Conservation (phyloP, 2,113 vertebrate species). For the Hippocampus abdominalis region DNA sequence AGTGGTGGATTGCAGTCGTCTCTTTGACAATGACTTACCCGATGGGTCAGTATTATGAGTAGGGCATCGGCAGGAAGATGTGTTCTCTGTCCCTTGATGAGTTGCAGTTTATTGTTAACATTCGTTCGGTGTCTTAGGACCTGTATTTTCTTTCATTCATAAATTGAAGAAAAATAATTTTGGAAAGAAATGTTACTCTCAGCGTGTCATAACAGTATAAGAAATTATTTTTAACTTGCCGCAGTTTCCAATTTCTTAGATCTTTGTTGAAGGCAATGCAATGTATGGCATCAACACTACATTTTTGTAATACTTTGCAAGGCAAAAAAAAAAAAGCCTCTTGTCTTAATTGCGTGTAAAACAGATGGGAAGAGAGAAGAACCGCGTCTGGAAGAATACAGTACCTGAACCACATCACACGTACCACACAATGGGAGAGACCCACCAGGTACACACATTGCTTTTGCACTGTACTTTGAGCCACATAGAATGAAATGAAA, state of each 20-base stretch:
- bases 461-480: not conserved
- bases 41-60: conserved; percentile 81
- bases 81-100: not conserved
- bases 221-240: not conserved
- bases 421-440: conserved; percentile 93
- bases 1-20: conserved; percentile 92
- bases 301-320: not conserved
- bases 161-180: not conserved
- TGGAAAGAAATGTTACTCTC: not conserved
- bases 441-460: conserved; percentile 80
- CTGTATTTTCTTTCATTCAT: not conserved
- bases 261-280: not conserved
- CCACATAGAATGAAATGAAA: not conserved
- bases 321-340: not conserved
- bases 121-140: not conserved
- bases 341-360: conserved; percentile 10
- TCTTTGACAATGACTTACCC: conserved; percentile 93
- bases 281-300: not conserved
- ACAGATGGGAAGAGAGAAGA: conserved; percentile 92
- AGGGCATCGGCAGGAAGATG: not conserved
- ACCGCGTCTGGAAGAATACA: conserved; percentile 93
- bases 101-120: not conserved
- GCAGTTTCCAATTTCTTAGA: not conserved
- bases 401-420: conserved; percentile 93
- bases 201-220: not conserved